phyloP scores from a whole-genome alignment of 37 sponge, comb jelly and placozoan genomes.

The Crambe crambe region DNA sequence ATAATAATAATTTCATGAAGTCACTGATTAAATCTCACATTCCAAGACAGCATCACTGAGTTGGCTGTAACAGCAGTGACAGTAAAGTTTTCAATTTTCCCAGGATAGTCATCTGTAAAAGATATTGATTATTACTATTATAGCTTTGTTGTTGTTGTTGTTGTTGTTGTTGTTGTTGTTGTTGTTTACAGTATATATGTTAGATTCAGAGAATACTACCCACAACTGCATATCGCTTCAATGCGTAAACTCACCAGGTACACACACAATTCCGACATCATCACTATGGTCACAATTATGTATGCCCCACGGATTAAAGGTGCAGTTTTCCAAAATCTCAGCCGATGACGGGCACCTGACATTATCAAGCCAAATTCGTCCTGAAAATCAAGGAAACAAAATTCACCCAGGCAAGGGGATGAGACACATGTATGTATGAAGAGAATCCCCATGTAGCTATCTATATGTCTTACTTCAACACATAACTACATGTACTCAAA shows the following conservation, averaged over 20 bases:
- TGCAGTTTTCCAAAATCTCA: conserved; percentile 31
- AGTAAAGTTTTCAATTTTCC: not conserved
- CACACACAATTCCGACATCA: conserved; percentile 45
- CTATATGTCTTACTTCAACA: too few species aligned
- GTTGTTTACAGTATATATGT: too few species aligned
- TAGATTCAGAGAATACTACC: not conserved
- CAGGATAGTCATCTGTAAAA: conserved; percentile 4
- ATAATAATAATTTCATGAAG: too few species aligned
- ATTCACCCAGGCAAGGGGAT: too few species aligned
- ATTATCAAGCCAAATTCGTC: conserved; percentile 43
- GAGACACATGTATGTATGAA: too few species aligned
- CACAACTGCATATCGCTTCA: not conserved
- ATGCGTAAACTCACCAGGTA: conserved; percentile 18
- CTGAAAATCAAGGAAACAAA: not conserved
- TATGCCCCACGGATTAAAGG: conserved; percentile 30
- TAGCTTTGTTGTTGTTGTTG: too few species aligned
- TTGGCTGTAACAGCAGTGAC: not conserved
- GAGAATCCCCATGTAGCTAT: too few species aligned
- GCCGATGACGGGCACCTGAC: conserved; percentile 1
- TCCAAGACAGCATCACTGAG: not conserved
- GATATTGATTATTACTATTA: not conserved
- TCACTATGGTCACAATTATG: conserved; percentile 31
- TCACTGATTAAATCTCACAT: not conserved
- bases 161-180: too few species aligned
- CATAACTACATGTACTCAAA: not conserved